These are phyloP conservation scores for Caligus rogercresseyi DNA, from an alignment of 1,140 invertebrate genomes.

Conservation along the genomic window DNA sequence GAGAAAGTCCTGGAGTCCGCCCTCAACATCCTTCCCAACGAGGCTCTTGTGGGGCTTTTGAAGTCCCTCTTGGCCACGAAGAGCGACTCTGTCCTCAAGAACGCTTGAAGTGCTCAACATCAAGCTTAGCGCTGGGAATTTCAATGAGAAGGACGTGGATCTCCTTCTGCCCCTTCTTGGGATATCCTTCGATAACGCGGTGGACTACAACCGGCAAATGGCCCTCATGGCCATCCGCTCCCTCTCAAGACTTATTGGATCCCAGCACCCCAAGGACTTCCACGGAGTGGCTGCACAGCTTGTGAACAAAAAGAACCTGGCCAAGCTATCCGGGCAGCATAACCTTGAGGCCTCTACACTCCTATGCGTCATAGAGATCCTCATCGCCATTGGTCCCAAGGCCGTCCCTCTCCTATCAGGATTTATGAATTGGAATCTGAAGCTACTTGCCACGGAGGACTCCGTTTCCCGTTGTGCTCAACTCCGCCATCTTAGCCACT, in stretches of 20 bases:
- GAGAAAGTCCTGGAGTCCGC: slow-evolving; percentile 2
- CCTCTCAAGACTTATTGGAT: background rate
- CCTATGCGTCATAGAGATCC: slow-evolving; percentile 5
- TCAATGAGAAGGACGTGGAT: background rate
- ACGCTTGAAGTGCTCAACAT: slow-evolving; percentile 10
- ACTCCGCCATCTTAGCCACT: background rate
- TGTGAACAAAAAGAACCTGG: background rate
- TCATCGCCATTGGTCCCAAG: background rate
- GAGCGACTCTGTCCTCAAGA: background rate
- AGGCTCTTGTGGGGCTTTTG: background rate
- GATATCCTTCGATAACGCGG: background rate
- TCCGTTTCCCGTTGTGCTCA: background rate
- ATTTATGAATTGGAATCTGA: background rate
- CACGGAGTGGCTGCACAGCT: background rate
- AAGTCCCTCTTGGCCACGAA: background rate
- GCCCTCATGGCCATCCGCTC: slow-evolving; percentile 1
- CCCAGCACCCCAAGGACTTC: background rate
- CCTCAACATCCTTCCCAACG: background rate
- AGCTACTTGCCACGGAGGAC: background rate
- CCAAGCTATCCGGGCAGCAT: background rate
- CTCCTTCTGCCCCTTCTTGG: background rate
- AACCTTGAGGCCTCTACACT: slow-evolving; percentile 6
- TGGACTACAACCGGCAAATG: slow-evolving; percentile 9
- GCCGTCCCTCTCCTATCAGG: slow-evolving; percentile 1
- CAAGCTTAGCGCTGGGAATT: background rate